A percentile compares a stretch with the other conserved stretches of the same genome.
Conservation (phyloP, 2,113 vertebrate species). For the Deroptyus accipitrinus region DNA sequence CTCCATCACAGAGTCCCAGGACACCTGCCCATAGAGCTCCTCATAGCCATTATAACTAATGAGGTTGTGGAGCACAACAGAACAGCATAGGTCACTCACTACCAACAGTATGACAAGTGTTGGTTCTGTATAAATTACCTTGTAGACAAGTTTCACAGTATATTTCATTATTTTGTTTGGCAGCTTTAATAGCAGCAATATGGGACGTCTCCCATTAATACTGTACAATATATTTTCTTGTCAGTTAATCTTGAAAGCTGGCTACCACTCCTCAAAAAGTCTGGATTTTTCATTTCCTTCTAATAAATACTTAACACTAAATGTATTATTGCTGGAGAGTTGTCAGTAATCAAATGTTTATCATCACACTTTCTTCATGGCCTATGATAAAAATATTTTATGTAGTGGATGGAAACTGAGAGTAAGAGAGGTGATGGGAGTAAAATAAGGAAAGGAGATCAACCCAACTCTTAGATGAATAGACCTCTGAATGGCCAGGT, state of each 20-base stretch:
- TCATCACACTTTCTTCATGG: neutral
- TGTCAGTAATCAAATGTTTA: constrained; percentile 48
- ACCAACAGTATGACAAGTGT: constrained; percentile 38
- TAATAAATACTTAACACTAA: constrained; percentile 65
- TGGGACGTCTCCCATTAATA: constrained; percentile 56
- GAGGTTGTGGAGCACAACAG: constrained; percentile 37
- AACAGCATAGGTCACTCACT: constrained; percentile 48
- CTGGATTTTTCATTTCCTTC: constrained; percentile 61
- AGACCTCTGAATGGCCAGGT: neutral
- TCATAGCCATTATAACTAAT: constrained; percentile 57
- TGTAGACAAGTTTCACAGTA: constrained; percentile 60
- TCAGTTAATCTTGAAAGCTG: constrained; percentile 67
- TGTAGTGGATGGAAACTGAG: neutral
- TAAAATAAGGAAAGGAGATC: neutral
- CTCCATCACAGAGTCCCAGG: constrained; percentile 47
- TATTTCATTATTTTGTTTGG: constrained; percentile 62
- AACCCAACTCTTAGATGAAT: neutral
- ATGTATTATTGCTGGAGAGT: constrained; percentile 21
- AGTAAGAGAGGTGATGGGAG: neutral
- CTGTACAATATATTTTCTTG: constrained; percentile 64
- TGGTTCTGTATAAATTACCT: constrained; percentile 50
- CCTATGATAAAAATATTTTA: constrained; percentile 19
- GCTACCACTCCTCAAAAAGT: constrained; percentile 13
- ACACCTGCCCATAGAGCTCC: constrained; percentile 56
- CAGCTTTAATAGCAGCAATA: constrained; percentile 37